Base-by-base conservation (phyloP, 2,797 vertebrate species). In the Aythya fuligula region DNA sequence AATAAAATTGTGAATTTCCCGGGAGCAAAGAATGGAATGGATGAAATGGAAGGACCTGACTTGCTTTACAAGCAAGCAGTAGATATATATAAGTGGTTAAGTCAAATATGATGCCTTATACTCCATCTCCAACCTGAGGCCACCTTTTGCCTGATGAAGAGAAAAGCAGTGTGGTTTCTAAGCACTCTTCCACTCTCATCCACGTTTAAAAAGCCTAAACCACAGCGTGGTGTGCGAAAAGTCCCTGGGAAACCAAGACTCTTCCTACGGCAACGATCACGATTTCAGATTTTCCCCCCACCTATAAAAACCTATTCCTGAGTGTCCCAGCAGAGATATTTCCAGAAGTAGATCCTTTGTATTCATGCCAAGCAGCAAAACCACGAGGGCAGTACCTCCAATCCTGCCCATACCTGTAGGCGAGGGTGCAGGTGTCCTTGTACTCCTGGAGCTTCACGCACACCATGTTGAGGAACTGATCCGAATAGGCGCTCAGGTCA, bases 401-500 rank as follows among this genome's bases (percentile, higher is more conserved):
- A 28, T 25, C 24, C 38, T 69, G 32, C 17, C 43, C 24, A 9
- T 98, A 99, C 99, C 99, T 99, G 98, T 99, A 99, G 74, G 99
- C 99, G 1, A 98, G 91, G 83, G 98, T 98, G 97, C 99, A 99
- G 94, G 99, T 99, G 84, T 99, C 99, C 97, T 99, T 99, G 98
- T 99, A 99, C 76, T 99, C 99, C 91, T 99, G 99, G 8, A 99
- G 99, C 78, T 99, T 99, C 97, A 99, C 99, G 2, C 99, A 99
- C 69, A 99, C 99, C 99, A 99, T 99, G 98, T 99, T 98, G 67
- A 99, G 99, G 97, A 99, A 99, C 98, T 99, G 99, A 96, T 99
- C 99, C 0, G 99, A 99, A 95, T 99, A 99, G 0, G 99, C 98
- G 13, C 99, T 99, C 96, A 99, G 94, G 97, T 99, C 99, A 4